A percentile compares a stretch with the other conserved stretches of the same genome.
Conservation (phyloP, 2,888 invertebrate species). For the Adelphocoris suturalis region DNA sequence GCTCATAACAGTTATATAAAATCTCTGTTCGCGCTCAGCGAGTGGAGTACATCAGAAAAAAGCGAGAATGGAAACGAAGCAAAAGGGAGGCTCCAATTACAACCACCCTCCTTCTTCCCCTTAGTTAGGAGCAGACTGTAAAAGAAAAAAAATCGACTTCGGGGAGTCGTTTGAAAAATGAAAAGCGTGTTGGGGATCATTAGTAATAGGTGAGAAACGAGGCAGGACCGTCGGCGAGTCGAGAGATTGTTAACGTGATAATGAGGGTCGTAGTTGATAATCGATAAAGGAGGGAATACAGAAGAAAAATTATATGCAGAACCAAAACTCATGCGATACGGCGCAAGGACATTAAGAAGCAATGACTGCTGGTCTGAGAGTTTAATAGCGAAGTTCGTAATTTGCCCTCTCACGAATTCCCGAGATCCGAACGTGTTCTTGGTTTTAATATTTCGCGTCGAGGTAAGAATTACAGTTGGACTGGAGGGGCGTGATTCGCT, state of each 20-base stretch:
- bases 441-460: neutral
- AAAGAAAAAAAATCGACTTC: constrained; percentile 23
- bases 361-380: neutral
- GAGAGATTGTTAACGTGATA: constrained; percentile 51
- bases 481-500: no score
- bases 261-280: constrained; percentile 57
- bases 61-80: neutral
- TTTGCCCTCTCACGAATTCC: neutral
- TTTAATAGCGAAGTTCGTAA: neutral
- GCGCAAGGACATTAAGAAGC: neutral
- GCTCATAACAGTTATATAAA: neutral
- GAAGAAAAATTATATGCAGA: constrained; percentile 4
- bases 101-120: constrained; percentile 5
- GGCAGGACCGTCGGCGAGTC: constrained; percentile 3
- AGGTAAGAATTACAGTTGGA: no score
- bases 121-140: constrained; percentile 28
- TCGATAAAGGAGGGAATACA: neutral
- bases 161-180: constrained; percentile 45
- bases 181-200: constrained; percentile 47
- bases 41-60: neutral
- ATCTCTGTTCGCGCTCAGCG: neutral
- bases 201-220: constrained; percentile 58
- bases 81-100: constrained; percentile 21
- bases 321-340: neutral
- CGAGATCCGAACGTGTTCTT: neutral